Conservation (phyloP, 2,113 vertebrate species). For the Scolopax mira region DNA sequence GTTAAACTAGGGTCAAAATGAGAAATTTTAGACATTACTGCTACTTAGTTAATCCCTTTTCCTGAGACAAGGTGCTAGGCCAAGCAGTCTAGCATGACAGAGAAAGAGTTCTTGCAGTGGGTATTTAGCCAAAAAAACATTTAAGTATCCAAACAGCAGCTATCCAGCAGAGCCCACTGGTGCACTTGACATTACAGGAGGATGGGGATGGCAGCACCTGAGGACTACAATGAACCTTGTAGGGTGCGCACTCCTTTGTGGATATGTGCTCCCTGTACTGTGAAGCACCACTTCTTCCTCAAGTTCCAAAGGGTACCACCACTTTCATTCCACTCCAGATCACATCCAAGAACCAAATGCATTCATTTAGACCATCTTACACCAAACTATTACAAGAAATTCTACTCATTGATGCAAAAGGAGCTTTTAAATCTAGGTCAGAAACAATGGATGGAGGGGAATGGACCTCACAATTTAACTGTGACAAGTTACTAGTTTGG, state of each 20-base stretch:
- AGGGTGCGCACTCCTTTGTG: background rate
- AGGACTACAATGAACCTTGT: background rate
- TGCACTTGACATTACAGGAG: background rate
- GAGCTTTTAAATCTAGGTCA: background rate
- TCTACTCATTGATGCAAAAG: background rate
- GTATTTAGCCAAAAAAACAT: background rate
- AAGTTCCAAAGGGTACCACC: background rate
- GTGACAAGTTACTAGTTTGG: background rate
- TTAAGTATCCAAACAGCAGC: background rate
- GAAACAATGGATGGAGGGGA: background rate
- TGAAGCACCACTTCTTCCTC: background rate
- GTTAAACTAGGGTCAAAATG: background rate
- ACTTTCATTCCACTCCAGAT: background rate
- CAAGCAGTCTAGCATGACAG: background rate
- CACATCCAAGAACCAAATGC: background rate
- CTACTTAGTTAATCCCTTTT: background rate
- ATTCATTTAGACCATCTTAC: background rate
- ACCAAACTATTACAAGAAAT: background rate
- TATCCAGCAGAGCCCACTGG: background rate
- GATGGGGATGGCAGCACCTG: accelerated
- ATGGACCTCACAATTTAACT: background rate
- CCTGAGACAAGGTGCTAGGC: background rate
- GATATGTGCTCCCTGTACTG: background rate
- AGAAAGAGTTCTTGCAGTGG: background rate
- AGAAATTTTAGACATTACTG: background rate